Evolutionary conservation across 1,140 invertebrate genomes (phyloP).

Genomic region (Drosophila punjabiensis): DNA sequence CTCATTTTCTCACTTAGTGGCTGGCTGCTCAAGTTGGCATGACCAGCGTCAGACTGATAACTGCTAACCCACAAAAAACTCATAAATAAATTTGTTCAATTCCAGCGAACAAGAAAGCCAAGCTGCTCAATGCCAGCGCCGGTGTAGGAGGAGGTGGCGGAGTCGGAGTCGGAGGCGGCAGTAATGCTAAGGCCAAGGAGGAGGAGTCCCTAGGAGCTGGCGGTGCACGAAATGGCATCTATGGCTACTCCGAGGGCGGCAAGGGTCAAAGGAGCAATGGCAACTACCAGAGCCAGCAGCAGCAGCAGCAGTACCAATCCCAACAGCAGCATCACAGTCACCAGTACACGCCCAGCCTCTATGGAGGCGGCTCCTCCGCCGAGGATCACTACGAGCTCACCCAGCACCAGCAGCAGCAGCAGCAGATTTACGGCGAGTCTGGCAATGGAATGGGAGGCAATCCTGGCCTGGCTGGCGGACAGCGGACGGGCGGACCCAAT

Average conservation of each 20-base stretch:
- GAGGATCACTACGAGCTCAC: slow-evolving; percentile 78
- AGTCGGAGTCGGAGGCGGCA: neutral
- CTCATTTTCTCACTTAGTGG: slow-evolving; percentile 8
- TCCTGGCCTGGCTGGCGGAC: slow-evolving; percentile 18
- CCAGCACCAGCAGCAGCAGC: slow-evolving; percentile 68
- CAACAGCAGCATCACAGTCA: slow-evolving; percentile 45
- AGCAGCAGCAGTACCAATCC: slow-evolving; percentile 33
- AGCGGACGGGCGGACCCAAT: slow-evolving; percentile 86
- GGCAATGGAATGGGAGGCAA: neutral
- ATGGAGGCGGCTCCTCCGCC: slow-evolving; percentile 66
- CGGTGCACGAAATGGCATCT: slow-evolving; percentile 30
- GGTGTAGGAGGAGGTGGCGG: slow-evolving; percentile 13
- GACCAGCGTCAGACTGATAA: slow-evolving; percentile 61
- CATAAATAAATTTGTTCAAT: slow-evolving; percentile 84
- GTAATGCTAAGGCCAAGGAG: slow-evolving; percentile 2
- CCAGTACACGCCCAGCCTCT: slow-evolving; percentile 51
- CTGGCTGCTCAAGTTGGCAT: slow-evolving; percentile 62
- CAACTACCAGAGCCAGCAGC: slow-evolving; percentile 48
- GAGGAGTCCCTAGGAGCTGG: slow-evolving; percentile 27
- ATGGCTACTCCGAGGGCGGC: slow-evolving; percentile 58
- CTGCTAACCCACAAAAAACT: slow-evolving; percentile 74
- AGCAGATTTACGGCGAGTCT: slow-evolving; percentile 54
- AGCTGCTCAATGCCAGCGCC: slow-evolving; percentile 75
- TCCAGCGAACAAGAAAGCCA: slow-evolving; percentile 86
- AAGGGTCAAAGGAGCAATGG: slow-evolving; percentile 42